Conservation (phyloP, 2,797 vertebrate species). For the Limosa lapponica region DNA sequence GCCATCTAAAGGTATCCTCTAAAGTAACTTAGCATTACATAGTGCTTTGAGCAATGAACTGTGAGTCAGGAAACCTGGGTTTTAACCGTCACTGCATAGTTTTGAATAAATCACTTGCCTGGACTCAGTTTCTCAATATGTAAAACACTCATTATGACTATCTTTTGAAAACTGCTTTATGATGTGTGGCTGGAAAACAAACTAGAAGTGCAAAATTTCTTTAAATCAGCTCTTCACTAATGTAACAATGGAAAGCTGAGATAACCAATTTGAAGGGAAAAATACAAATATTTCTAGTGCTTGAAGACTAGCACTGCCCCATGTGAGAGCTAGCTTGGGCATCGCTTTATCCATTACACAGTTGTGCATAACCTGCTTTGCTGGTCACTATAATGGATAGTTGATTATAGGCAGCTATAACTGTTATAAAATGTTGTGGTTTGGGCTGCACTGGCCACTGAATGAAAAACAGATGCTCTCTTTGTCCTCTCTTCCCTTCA, state of each 20-base stretch:
- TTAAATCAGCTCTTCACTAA: not conserved
- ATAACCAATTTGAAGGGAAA: not conserved
- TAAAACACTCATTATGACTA: not conserved
- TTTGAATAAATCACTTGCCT: constrained; percentile 10
- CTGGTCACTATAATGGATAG: not conserved
- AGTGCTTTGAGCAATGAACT: constrained; percentile 43
- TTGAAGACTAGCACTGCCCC: not conserved
- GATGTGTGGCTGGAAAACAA: not conserved
- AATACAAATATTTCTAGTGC: not conserved
- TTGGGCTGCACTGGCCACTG: not conserved
- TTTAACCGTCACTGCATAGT: constrained; percentile 14
- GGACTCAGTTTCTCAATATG: constrained; percentile 10
- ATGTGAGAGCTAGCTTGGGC: not conserved
- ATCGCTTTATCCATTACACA: not conserved
- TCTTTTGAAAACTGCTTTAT: not conserved
- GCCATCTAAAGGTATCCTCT: constrained; percentile 64
- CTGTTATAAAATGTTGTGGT: not conserved
- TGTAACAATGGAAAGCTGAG: not conserved
- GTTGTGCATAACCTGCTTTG: not conserved
- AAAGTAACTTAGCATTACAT: constrained; percentile 44
- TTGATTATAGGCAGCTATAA: not conserved
- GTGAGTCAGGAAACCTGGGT: constrained; percentile 22
- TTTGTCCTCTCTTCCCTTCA: not conserved
- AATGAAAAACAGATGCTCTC: not conserved
- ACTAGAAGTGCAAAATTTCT: not conserved